Conservation (phyloP, 1,140 invertebrate genomes). For the Euura saliciscinereae region DNA sequence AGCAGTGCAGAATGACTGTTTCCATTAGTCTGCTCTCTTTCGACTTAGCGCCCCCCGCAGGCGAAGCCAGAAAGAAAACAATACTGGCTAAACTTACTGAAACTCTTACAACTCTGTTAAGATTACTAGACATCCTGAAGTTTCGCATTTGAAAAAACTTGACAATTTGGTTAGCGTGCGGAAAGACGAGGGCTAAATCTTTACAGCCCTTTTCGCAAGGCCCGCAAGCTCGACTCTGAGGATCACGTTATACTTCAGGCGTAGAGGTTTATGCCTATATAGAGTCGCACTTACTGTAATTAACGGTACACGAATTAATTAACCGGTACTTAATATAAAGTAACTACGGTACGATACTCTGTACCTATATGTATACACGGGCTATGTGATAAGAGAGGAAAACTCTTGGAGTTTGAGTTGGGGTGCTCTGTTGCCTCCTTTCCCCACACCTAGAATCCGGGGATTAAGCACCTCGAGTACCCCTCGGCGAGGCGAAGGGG, state of each 20-base stretch:
- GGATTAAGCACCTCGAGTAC: slow-evolving; percentile 6
- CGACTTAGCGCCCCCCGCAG: too few species aligned
- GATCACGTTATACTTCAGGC: neutral
- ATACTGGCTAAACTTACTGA: too few species aligned
- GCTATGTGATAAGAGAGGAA: neutral
- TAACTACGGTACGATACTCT: neutral
- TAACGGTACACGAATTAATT: slow-evolving; percentile 5
- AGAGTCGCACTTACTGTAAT: neutral
- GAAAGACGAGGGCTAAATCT: neutral
- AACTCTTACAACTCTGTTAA: too few species aligned
- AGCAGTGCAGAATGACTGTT: too few species aligned
- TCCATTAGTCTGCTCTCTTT: too few species aligned
- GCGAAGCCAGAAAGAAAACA: too few species aligned
- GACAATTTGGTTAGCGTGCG: neutral
- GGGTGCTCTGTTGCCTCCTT: neutral
- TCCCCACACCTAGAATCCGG: neutral
- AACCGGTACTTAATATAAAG: neutral
- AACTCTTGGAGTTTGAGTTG: neutral
- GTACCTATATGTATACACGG: neutral
- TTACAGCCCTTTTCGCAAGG: neutral
- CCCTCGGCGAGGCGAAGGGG: neutral
- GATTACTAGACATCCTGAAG: too few species aligned
- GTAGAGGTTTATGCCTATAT: neutral
- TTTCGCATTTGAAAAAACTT: neutral
- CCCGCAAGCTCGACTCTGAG: neutral